Evolutionary conservation across 2,888 invertebrate genomes (phyloP).

Genomic region (Caenorhabditis panamensis): DNA sequence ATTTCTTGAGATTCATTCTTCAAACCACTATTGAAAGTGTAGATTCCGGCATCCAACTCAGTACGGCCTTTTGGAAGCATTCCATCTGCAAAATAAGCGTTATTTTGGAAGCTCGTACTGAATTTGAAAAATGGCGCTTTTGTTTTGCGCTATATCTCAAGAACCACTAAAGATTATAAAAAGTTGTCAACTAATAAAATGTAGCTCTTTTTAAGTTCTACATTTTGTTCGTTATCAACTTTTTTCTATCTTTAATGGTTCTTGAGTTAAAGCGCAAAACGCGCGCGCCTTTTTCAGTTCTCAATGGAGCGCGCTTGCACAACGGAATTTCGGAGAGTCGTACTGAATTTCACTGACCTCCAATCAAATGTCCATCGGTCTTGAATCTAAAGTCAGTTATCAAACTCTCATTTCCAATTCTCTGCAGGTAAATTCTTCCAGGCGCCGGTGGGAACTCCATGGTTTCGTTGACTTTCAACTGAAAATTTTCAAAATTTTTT

Average conservation of each 20-base stretch:
- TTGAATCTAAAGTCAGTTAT: constrained; percentile 50
- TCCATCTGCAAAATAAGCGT: constrained; percentile 30
- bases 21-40: constrained; percentile 55
- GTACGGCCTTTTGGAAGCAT: constrained; percentile 57
- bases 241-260: too few relatives aligned
- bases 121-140: too few relatives aligned
- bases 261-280: too few relatives aligned
- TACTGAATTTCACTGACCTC: constrained; percentile 17
- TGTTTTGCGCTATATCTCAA: too few relatives aligned
- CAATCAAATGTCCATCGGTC: constrained; percentile 41
- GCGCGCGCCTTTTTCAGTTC: too few relatives aligned
- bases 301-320: too few relatives aligned
- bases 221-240: too few relatives aligned
- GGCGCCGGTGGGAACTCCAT: constrained; percentile 63
- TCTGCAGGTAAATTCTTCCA: constrained; percentile 64
- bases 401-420: constrained; percentile 65
- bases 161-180: too few relatives aligned
- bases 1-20: constrained; percentile 50
- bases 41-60: constrained; percentile 63
- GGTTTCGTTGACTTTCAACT: constrained; percentile 69
- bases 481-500: constrained; percentile 11
- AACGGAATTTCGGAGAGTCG: background rate
- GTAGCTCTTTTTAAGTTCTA: too few relatives aligned
- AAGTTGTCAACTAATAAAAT: too few relatives aligned
- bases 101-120: background rate